Conservation (phyloP, 2,797 vertebrate genomes). For the Ispidina picta region DNA sequence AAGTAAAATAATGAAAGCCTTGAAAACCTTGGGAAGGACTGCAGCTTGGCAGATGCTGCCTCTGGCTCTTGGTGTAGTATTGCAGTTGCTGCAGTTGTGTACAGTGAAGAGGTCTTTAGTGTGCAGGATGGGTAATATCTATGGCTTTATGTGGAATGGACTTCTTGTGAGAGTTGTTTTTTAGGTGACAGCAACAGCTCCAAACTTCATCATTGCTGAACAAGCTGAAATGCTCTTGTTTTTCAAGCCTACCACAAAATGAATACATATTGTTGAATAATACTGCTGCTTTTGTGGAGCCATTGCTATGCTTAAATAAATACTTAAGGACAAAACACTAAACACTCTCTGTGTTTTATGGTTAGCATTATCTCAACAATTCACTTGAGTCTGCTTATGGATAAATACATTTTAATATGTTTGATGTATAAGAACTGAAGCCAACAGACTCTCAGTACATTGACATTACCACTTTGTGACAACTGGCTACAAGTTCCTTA, state of each 20-base stretch:
- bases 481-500: not conserved
- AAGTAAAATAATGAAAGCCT: not conserved
- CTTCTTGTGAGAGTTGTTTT: slow-evolving; percentile 12
- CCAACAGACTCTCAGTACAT: not conserved
- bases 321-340: not conserved
- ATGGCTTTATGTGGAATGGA: not conserved
- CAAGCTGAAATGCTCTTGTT: slow-evolving; percentile 29
- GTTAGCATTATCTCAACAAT: not conserved
- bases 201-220: slow-evolving; percentile 3
- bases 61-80: not conserved
- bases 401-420: not conserved
- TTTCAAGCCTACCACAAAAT: not conserved
- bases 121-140: not conserved
- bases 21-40: not conserved
- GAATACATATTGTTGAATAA: not conserved
- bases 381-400: not conserved
- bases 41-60: not conserved
- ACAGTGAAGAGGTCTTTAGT: not conserved
- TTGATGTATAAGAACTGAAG: not conserved
- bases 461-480: not conserved
- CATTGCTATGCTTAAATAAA: not conserved
- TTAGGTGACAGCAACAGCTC: slow-evolving; percentile 21
- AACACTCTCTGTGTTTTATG: not conserved
- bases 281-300: not conserved
- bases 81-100: not conserved